Base-by-base conservation (phyloP, 2,888 invertebrate species). In the Rhopalosiphum nymphaeae region DNA sequence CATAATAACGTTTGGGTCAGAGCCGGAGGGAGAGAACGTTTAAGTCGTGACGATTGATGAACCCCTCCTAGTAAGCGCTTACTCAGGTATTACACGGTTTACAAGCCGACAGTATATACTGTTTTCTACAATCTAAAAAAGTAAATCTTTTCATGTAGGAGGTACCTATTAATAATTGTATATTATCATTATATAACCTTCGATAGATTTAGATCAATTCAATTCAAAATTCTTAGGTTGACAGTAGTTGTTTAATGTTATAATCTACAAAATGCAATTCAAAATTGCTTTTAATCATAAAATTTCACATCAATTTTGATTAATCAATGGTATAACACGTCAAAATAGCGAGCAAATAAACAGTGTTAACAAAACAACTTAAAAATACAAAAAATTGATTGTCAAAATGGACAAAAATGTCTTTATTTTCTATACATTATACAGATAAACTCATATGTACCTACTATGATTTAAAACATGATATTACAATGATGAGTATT, bases 11-110 rank as follows among this genome's bases (percentile, higher is more conserved):
- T 86, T 46, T n/a, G 46, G 86, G 86, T 86, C 86, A 86, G 46
- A 46, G 86, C 86, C 86, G 86, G 86, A 86, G 86, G 86, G 86
- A 86, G 86, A 86, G 86, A 86, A 86, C 86, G 86, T 86, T 86
- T 44, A 86, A 44, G 29, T 86, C 86, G 44, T 86, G 86, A 86
- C 46, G 86, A 86, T 86, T 86, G 46, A 44, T 86, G 16, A 44
- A 86, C 29, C 29, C 46, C 44, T 46, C 46, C 44, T 86, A 46
- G 44, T 46, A 46, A 46, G 44, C 44, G 44, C 44, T 46, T 46
- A 29, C 46, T 46, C 13, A 46, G 21, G 36, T 78, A 78, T 78
- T 78, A 46, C 29, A 86, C 86, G 5, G 29, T 86, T 86, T 86
- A 86, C 46, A 44, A 85, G 85, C 29, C 26, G 13, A 44, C 44